Evolutionary conservation across 1,140 invertebrate genomes (phyloP).

Genomic region (Protaetia brevitarsis): DNA sequence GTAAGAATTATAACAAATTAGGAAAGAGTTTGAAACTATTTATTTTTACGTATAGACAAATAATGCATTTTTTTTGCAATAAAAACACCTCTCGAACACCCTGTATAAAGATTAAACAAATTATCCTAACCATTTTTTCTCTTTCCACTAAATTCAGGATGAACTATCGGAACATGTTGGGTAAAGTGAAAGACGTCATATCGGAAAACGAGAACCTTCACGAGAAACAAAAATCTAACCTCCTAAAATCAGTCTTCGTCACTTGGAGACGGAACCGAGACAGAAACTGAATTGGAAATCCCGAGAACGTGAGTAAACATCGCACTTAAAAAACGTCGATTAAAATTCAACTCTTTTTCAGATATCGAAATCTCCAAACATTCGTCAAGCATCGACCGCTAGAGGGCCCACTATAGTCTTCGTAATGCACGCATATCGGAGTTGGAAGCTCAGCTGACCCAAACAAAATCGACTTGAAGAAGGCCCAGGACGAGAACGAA

Average conservation of each 20-base stretch:
- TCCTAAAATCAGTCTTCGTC: constrained; percentile 56
- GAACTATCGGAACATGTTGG: constrained; percentile 69
- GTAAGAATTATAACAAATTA: too few relatives aligned
- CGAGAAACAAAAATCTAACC: constrained; percentile 64
- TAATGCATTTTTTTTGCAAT: not conserved
- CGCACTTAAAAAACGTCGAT: not conserved
- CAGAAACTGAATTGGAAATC: constrained; percentile 42
- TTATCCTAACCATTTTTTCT: too few relatives aligned
- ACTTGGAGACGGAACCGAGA: constrained; percentile 52
- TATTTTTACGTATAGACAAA: too few relatives aligned
- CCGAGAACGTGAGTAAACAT: constrained; percentile 31
- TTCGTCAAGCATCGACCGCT: constrained; percentile 46
- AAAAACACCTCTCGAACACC: too few relatives aligned
- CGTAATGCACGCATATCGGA: constrained; percentile 80
- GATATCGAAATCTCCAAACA: constrained; percentile 43
- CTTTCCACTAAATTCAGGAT: constrained; percentile 47
- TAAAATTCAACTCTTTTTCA: constrained; percentile 11
- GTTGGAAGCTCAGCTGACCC: constrained; percentile 74
- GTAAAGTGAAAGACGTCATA: constrained; percentile 78
- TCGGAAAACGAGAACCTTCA: constrained; percentile 77
- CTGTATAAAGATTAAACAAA: too few relatives aligned
- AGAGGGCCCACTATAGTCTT: constrained; percentile 69
- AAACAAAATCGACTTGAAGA: constrained; percentile 72
- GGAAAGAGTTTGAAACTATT: too few relatives aligned
- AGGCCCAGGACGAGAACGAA: constrained; percentile 65